These are phyloP conservation scores for Arremon brunneinucha DNA, from an alignment of 2,797 vertebrate genomes.

Conservation along the genomic window DNA sequence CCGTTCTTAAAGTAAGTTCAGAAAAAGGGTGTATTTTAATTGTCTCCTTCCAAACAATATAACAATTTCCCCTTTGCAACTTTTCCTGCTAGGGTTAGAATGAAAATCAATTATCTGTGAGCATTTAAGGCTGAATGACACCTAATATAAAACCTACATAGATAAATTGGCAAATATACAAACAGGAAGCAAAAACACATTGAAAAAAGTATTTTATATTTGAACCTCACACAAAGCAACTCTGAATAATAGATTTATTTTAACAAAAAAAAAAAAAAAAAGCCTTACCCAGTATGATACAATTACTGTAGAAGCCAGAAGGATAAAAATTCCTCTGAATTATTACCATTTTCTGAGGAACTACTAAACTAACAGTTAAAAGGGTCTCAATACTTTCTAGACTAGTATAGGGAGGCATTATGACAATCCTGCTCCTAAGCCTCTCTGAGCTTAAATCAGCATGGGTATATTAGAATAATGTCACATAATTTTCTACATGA, in stretches of 20 bases:
- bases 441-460: conserved; percentile 54
- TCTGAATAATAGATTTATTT: neutral
- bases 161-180: neutral
- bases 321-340: neutral
- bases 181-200: neutral
- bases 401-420: conserved; percentile 33
- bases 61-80: neutral
- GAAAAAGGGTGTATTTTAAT: neutral
- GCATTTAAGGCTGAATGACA: neutral
- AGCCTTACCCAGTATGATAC: neutral
- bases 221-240: neutral
- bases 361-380: conserved; percentile 36
- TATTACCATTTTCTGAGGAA: neutral
- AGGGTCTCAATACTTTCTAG: neutral
- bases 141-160: neutral
- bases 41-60: neutral
- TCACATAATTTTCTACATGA: conserved; percentile 64
- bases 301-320: conserved; percentile 19
- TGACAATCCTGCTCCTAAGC: conserved; percentile 27
- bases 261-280: neutral
- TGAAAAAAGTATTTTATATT: neutral
- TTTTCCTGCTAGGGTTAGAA: neutral
- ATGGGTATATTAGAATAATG: conserved; percentile 62
- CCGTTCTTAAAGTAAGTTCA: neutral
- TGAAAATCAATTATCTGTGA: neutral